Evolutionary conservation across 2,797 vertebrate species (phyloP), one percentile per base, ranked within the genome.

Genomic region (Chromis chromis): DNA sequence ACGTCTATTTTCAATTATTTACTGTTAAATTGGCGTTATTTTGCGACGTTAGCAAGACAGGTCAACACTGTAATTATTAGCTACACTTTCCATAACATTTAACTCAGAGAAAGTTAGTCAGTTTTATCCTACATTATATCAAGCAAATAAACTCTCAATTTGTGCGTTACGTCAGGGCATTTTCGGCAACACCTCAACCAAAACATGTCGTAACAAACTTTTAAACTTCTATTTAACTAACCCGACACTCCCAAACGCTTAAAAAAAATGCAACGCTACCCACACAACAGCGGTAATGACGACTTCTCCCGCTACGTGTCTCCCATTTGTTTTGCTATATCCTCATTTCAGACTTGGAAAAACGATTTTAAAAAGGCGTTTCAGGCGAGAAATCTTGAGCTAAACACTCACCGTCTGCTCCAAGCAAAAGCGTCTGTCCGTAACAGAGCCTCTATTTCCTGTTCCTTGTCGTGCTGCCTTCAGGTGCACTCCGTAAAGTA

Each of bases 401-500:
- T 24, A 1, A 19, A 59, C 22, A 90, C 86, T 88, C 86, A 90
- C 90, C 90, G 84, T 90, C 33, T 59, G 75, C 56, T 78, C 59
- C 31, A 66, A 65, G 60, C 3, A 57, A 63, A 36, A 50, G 39
- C 6, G 42, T 25, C 53, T 57, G 31, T 46, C 55, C 74, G 55
- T 33, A 76, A 78, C 73, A 61, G n/a, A 46, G 68, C 52, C 22
- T 28, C 75, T 70, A 68, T 50, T 89, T 92, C 89, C 86, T 82
- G 86, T 69, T 86, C 70, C 72, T 48, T 40, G 28, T 1, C 4
- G 9, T 75, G 87, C 4, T 82, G 84, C 85, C 3, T 91, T 91
- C 72, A 89, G 0, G 60, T 11, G 39, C 64, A 2, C 48, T 59
- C 27, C 0, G 81, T 59, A 71, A 79, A 82, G 1, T 28, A 2